Base-by-base conservation (phyloP, 92 coral and sea anemone genomes). In the Palythoa heliodiscus region DNA sequence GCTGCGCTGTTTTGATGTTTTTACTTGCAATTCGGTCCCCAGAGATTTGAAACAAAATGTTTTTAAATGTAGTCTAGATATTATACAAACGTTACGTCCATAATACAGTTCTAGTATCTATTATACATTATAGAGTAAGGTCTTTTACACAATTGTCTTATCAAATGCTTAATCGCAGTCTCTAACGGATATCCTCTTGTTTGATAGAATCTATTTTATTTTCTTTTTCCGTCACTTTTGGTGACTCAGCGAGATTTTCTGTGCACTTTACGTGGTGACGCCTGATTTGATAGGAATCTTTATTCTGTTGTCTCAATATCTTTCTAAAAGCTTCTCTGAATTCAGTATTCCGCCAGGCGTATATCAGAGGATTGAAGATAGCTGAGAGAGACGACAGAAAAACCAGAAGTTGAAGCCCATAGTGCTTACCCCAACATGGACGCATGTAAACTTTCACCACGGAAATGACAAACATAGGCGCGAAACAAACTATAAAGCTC, bases 361-460 rank as follows among this genome's bases (percentile, higher is more conserved):
- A 78, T 19, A 78, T 78, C 83, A 78, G 37, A 17, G 83, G 83
- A 10, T 78, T 78, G 16, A 78, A 1, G 71, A 78, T 63, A 17
- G 83, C 83, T 23, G 72, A 40, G 10, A 61, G 58, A 67, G 57
- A 60, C 14, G 73, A 78, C 10, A 78, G 5, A 12, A 78, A 47
- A 78, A 63, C 83, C 29, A 63, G 13, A 13, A 20, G 29, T 23
- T 24, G 63, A 40, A 39, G 53, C 11, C 38, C 55, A 1, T 39
- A 3, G 40, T 20, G n/a, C 23, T 47, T 78, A 39, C 57, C 71
- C 83, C 83, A 78, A 71, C 83, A 40, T 11, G 83, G 83, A 0
- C 73, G 58, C 7, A 2, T 38, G 38, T 63, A 78, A 66, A 60
- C 71, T 12, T 63, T 73, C 11, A 58, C 20, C 39, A 78, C 17